Percentiles rank a stretch among this genome's conserved stretches.
Conservation (phyloP, 2,888 invertebrate genomes). For the Schrankia costaestrigalis region DNA sequence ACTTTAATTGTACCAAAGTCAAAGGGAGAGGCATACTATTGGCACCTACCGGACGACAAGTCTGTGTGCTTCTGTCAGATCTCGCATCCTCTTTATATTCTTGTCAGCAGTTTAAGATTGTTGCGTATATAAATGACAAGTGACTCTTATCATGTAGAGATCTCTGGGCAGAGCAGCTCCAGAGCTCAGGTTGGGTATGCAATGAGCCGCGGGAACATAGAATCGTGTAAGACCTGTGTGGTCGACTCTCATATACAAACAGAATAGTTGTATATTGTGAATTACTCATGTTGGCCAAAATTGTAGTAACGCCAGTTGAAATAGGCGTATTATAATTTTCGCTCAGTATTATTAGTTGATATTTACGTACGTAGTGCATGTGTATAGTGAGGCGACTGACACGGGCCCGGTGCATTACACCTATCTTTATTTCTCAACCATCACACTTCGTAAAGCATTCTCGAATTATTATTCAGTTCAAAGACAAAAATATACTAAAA, state of each 20-base stretch:
- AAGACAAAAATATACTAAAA: conserved; percentile 16
- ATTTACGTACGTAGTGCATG: conserved; percentile 46
- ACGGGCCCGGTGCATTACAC: conserved; percentile 61
- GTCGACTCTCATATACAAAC: conserved; percentile 30
- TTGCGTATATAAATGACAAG: no score
- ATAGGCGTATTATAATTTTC: conserved; percentile 68
- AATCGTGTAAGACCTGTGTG: conserved; percentile 26
- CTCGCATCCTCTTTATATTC: conserved; percentile 19
- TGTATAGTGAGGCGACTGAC: conserved; percentile 46
- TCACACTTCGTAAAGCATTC: conserved; percentile 36
- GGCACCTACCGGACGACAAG: conserved; percentile 13
- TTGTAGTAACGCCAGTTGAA: conserved; percentile 62
- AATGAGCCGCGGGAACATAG: conserved; percentile 3
- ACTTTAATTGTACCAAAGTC: conserved; percentile 13
- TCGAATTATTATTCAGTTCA: conserved; percentile 23
- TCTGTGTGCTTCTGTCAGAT: conserved; percentile 13
- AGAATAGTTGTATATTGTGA: conserved; percentile 45
- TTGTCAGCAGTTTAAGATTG: conserved; percentile 20
- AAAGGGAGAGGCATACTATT: conserved; percentile 10
- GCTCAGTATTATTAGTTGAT: conserved; percentile 73
- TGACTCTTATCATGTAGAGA: no score
- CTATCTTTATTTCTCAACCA: conserved; percentile 37
- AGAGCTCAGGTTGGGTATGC: conserved; percentile 1
- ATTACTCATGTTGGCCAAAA: conserved; percentile 75
- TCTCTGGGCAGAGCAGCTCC: conserved; percentile 3